A percentile compares a stretch with the other conserved stretches of the same genome.
phyloP scores from a whole-genome alignment of 1,140 invertebrate genomes.

The Chlorops oryzae region DNA sequence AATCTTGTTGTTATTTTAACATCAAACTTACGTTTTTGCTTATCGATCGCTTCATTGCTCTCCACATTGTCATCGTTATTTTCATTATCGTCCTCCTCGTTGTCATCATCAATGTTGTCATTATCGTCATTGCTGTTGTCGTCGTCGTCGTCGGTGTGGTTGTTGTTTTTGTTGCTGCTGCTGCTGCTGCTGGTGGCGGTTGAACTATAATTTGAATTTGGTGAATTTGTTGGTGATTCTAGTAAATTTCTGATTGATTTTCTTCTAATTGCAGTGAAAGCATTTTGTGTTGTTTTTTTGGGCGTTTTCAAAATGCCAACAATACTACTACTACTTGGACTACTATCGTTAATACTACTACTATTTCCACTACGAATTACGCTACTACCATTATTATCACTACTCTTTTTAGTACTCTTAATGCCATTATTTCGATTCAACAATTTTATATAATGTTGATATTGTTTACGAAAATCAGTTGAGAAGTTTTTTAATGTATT shows the following conservation, averaged over 20 bases:
- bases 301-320: conserved; percentile 10
- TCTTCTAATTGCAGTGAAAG: conserved; percentile 1
- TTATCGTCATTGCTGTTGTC: conserved; percentile 17
- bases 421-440: conserved; percentile 26
- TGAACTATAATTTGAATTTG: conserved; percentile 43
- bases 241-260: conserved; percentile 2
- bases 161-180: conserved; percentile 12
- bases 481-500: conserved; percentile 37
- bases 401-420: neutral
- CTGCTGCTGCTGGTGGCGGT: conserved; percentile 22
- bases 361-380: conserved; percentile 7
- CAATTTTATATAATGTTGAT: conserved; percentile 43
- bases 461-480: conserved; percentile 43
- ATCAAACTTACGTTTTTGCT: conserved; percentile 46
- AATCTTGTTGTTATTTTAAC: conserved; percentile 21
- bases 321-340: neutral
- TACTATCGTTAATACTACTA: neutral
- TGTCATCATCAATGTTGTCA: conserved; percentile 8
- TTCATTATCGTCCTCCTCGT: conserved; percentile 29
- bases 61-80: conserved; percentile 32
- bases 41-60: conserved; percentile 46
- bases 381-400: conserved; percentile 2
- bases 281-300: conserved; percentile 16
- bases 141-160: conserved; percentile 19
- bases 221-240: conserved; percentile 15